phyloP scores from a whole-genome alignment of 2,888 invertebrate genomes.

The Chaetoderma sp. region DNA sequence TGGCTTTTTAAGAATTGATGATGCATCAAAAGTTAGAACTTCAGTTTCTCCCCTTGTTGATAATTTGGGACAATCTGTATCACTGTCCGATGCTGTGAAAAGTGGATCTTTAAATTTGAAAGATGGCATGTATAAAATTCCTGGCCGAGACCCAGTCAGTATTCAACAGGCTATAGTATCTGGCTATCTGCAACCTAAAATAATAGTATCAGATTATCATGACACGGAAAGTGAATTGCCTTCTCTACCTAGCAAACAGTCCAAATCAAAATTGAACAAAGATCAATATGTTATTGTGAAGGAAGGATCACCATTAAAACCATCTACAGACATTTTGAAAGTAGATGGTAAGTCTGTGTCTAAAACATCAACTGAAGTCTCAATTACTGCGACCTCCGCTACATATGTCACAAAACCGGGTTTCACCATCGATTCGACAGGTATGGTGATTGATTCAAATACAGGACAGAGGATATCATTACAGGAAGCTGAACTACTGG shows the following conservation, averaged over 20 bases:
- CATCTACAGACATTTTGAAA: constrained; percentile 39
- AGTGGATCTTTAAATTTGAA: constrained; percentile 84
- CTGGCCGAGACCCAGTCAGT: constrained; percentile 73
- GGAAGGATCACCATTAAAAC: constrained; percentile 51
- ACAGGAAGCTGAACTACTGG: constrained; percentile 81
- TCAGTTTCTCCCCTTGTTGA: constrained; percentile 25
- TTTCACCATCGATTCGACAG: constrained; percentile 71
- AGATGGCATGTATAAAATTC: constrained; percentile 74
- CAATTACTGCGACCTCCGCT: constrained; percentile 43
- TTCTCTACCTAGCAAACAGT: background rate
- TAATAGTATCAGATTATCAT: background rate
- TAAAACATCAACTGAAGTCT: constrained; percentile 51
- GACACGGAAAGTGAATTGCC: background rate
- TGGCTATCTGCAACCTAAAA: constrained; percentile 36
- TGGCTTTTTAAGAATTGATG: constrained; percentile 73
- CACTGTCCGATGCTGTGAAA: constrained; percentile 92
- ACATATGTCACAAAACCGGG: constrained; percentile 53
- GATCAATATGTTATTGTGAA: constrained; percentile 23
- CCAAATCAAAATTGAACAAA: constrained; percentile 11
- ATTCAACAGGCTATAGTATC: constrained; percentile 43
- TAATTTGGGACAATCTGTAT: constrained; percentile 30
- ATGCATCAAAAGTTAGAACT: background rate
- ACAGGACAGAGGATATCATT: constrained; percentile 82
- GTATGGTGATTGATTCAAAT: constrained; percentile 86
- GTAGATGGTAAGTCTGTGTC: constrained; percentile 46